A percentile compares a stretch with the other conserved stretches of the same genome.
These are phyloP conservation scores for Premnoplex brunnescens DNA, from an alignment of 2,797 vertebrate genomes.

Conservation along the genomic window DNA sequence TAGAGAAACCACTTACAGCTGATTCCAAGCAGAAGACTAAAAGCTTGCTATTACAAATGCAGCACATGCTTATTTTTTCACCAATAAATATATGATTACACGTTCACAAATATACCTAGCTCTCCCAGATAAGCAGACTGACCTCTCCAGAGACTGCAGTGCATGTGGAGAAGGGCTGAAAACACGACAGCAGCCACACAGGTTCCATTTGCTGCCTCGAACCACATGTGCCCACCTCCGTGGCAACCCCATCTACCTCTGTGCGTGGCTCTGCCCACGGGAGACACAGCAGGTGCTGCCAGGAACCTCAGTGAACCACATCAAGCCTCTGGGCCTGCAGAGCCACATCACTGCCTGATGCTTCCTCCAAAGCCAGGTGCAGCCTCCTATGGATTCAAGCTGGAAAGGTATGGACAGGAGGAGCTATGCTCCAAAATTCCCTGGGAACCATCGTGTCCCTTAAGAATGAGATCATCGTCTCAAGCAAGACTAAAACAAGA, in stretches of 20 bases:
- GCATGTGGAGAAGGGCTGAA: background rate
- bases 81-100: background rate
- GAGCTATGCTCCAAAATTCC: background rate
- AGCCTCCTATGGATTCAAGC: background rate
- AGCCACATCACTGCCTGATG: fast-evolving
- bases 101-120: fast-evolving
- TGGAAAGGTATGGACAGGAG: background rate
- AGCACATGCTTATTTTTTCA: background rate
- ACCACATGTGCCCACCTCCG: background rate
- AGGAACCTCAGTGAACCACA: background rate
- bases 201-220: background rate
- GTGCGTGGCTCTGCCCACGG: fast-evolving
- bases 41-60: background rate
- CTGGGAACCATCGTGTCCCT: background rate
- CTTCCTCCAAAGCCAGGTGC: background rate
- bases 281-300: background rate
- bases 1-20: background rate
- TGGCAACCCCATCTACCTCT: background rate
- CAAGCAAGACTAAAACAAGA: background rate
- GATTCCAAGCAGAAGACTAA: background rate
- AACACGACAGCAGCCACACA: background rate
- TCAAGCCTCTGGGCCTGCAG: fast-evolving
- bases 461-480: background rate
- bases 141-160: background rate
- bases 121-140: background rate